A percentile compares a stretch with the other conserved stretches of the same genome.
Conservation (phyloP, 2,888 invertebrate genomes). For the Pedicia rivosa region DNA sequence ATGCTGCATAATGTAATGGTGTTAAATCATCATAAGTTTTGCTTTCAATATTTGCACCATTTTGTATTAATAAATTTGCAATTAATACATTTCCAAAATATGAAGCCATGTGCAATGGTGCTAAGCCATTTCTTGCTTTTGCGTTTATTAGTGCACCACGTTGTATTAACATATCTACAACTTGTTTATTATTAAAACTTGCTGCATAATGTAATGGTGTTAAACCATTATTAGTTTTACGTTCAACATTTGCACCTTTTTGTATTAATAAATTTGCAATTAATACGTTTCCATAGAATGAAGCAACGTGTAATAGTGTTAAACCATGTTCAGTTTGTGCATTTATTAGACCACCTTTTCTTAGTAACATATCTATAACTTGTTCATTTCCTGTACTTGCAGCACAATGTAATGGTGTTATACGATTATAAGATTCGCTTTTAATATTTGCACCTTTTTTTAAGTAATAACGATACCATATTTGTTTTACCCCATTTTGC, state of each 20-base stretch:
- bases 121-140: constrained; percentile 96
- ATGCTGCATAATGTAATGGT: constrained; percentile 93
- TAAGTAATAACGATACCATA: constrained; percentile 84
- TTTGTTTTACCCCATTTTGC: constrained; percentile 96
- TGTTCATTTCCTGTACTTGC: constrained; percentile 96
- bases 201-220: constrained; percentile 98
- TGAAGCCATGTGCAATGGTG: constrained; percentile 94
- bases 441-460: constrained; percentile 88
- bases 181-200: constrained; percentile 96
- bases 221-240: constrained; percentile 99
- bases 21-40: constrained; percentile 94
- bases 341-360: constrained; percentile 92
- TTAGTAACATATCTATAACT: constrained; percentile 85
- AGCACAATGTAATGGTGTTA: constrained; percentile 97
- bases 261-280: constrained; percentile 87
- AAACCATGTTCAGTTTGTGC: constrained; percentile 98
- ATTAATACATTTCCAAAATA: constrained; percentile 99
- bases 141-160: constrained; percentile 98
- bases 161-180: constrained; percentile 83
- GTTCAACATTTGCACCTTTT: constrained; percentile 93
- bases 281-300: constrained; percentile 94
- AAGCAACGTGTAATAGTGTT: constrained; percentile 98
- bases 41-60: constrained; percentile 88
- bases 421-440: constrained; percentile 98
- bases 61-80: constrained; percentile 83